These are phyloP conservation scores for Drosophila greeni DNA, from an alignment of 2,888 invertebrate species.

Conservation along the genomic window DNA sequence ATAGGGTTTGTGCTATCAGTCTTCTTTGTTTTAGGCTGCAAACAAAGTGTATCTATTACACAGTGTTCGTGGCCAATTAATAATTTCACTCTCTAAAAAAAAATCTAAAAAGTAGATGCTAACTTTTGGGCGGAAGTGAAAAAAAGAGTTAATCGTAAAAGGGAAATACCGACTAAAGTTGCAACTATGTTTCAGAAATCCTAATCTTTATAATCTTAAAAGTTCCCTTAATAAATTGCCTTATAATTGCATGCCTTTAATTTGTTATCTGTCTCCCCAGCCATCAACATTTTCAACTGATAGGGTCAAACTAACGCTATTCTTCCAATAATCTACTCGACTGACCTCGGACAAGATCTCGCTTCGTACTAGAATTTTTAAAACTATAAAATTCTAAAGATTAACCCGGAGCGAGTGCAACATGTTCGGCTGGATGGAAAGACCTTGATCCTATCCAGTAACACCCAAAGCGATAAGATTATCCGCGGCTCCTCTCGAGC, in stretches of 20 bases:
- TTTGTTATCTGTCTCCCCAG: background rate
- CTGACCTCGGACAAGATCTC: slow-evolving; percentile 46
- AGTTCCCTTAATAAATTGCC: background rate
- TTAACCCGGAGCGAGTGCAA: slow-evolving; percentile 1
- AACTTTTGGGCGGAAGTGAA: slow-evolving; percentile 42
- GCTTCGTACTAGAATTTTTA: background rate
- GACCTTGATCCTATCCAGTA: slow-evolving; percentile 24
- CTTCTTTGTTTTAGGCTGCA: slow-evolving; percentile 24
- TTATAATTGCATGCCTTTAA: background rate
- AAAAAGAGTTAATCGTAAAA: slow-evolving; percentile 3
- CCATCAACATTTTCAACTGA: background rate
- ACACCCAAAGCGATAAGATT: slow-evolving; percentile 25
- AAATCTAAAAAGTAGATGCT: background rate
- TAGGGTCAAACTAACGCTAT: background rate
- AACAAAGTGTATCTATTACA: slow-evolving; percentile 30
- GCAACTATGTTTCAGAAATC: too few relatives aligned
- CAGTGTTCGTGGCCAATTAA: slow-evolving; percentile 23
- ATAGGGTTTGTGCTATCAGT: slow-evolving; percentile 11
- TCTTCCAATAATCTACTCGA: background rate
- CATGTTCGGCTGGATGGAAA: slow-evolving; percentile 14
- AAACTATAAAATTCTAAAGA: background rate
- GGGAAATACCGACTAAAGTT: background rate
- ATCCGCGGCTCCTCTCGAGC: slow-evolving; percentile 21
- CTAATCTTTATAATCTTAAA: background rate
- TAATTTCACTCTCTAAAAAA: slow-evolving; percentile 30